These are phyloP conservation scores for Bemisia tabaci DNA, from an alignment of 1,140 invertebrate species.

Conservation along the genomic window DNA sequence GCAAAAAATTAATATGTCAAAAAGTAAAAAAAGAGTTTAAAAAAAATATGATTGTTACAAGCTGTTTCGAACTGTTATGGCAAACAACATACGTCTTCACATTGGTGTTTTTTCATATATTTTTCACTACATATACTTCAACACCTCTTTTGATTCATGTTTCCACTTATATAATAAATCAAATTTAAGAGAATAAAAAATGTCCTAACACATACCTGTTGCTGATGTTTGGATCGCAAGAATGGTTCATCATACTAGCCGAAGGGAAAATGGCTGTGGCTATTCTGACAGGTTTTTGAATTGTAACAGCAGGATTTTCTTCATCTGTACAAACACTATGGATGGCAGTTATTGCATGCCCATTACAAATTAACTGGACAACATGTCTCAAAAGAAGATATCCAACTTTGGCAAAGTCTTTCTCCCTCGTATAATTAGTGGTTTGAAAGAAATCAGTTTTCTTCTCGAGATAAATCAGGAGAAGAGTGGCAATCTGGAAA, in stretches of 20 bases:
- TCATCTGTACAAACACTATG: conserved; percentile 23
- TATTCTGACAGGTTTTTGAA: conserved; percentile 31
- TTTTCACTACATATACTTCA: no score
- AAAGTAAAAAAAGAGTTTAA: no score
- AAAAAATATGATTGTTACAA: no score
- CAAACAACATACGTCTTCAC: no score
- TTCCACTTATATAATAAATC: no score
- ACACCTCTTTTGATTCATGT: no score
- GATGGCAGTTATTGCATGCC: conserved; percentile 47
- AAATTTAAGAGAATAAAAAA: no score
- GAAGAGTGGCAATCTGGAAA: conserved; percentile 41
- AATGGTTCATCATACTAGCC: conserved; percentile 84
- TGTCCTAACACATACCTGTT: no score
- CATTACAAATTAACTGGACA: conserved; percentile 65
- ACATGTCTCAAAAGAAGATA: conserved; percentile 51
- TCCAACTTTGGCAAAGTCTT: conserved; percentile 31
- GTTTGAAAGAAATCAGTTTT: conserved; percentile 38
- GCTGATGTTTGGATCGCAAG: conserved; percentile 69
- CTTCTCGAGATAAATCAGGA: conserved; percentile 37
- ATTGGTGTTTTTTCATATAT: no score
- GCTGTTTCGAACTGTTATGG: no score
- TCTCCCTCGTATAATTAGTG: conserved; percentile 17
- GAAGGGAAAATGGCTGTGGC: conserved; percentile 76
- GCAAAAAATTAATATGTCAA: no score
- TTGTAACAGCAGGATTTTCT: conserved; percentile 31